Percentiles rank a stretch among this genome's conserved stretches.
Conservation (phyloP, 2,797 vertebrate genomes). For the Spinus olivaceus region DNA sequence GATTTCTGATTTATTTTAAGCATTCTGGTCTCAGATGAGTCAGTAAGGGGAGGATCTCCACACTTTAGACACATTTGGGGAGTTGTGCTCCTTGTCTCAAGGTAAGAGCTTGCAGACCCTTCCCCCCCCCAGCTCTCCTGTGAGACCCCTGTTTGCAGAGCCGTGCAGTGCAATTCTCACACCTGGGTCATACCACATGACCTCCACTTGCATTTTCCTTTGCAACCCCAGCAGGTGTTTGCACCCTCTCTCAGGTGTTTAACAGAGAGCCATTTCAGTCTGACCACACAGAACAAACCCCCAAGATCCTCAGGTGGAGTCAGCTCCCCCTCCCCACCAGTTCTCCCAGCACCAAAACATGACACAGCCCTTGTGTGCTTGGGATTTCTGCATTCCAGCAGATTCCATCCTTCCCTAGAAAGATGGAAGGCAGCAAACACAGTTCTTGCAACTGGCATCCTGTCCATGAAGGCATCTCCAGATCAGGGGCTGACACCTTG, state of each 20-base stretch:
- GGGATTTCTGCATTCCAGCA: not conserved
- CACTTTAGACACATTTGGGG: not conserved
- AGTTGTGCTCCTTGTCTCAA: not conserved
- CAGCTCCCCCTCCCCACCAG: not conserved
- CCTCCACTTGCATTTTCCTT: not conserved
- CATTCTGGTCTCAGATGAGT: not conserved
- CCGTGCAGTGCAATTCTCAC: not conserved
- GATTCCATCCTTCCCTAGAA: not conserved
- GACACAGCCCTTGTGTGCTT: rapidly evolving
- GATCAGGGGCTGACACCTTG: not conserved
- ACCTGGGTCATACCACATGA: not conserved
- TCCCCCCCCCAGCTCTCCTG: not conserved
- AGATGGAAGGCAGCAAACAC: not conserved
- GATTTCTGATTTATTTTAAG: constrained; percentile 8
- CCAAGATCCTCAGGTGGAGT: not conserved
- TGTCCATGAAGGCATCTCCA: not conserved
- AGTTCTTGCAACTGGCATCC: not conserved
- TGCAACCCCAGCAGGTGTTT: not conserved
- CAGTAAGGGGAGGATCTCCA: not conserved
- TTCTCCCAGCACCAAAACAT: not conserved
- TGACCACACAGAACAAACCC: not conserved
- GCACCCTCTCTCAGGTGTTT: not conserved
- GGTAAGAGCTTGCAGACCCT: not conserved
- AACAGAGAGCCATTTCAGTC: not conserved
- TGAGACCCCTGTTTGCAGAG: not conserved